Evolutionary conservation across 2,113 vertebrate species (phyloP).

Genomic region (Macroglossus sobrinus): DNA sequence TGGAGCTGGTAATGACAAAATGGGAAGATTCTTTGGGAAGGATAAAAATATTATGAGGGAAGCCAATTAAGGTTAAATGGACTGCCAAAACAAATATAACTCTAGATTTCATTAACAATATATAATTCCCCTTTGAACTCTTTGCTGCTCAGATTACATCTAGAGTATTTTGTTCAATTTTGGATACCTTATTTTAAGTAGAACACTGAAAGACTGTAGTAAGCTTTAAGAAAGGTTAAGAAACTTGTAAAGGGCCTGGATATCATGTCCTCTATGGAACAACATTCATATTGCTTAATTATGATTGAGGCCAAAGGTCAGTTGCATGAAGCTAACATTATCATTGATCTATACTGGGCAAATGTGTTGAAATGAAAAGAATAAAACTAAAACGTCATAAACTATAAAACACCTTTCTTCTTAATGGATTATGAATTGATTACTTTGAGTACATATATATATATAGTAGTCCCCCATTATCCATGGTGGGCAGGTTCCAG

Average conservation of each 20-base stretch:
- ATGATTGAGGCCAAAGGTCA: not conserved
- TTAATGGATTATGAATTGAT: not conserved
- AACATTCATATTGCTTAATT: not conserved
- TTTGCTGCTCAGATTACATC: not conserved
- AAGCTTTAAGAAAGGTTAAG: not conserved
- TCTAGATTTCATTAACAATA: not conserved
- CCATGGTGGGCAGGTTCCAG: not conserved
- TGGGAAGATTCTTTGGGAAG: not conserved
- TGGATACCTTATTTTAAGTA: constrained; percentile 15
- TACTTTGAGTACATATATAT: not conserved
- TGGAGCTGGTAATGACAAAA: not conserved
- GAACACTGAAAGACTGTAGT: not conserved
- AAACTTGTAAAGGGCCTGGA: not conserved
- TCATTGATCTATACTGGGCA: not conserved
- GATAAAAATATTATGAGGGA: not conserved
- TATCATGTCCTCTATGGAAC: not conserved
- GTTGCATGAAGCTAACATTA: not conserved
- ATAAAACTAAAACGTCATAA: not conserved
- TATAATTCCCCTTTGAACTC: not conserved
- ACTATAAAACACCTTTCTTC: not conserved
- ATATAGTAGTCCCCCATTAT: not conserved
- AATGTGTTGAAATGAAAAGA: not conserved
- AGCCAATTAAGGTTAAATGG: not conserved
- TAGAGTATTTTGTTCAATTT: not conserved
- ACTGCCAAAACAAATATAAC: not conserved